Evolutionary conservation across 2,113 vertebrate species (phyloP), one percentile per base, ranked within the genome.

Genomic region (Oenanthe oenanthe): DNA sequence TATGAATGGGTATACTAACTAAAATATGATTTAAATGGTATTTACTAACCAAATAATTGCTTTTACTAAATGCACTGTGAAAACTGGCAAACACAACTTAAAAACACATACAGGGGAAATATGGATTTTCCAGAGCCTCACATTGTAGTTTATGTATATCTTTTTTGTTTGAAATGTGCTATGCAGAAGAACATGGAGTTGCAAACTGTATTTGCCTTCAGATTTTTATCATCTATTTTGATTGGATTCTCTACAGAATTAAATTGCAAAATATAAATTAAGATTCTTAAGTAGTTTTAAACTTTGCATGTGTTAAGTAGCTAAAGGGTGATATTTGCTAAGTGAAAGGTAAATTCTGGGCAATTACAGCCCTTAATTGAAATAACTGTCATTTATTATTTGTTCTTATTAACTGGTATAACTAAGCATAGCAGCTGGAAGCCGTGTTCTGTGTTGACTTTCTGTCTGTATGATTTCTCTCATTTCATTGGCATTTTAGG

Each of bases 11-110:
- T 82, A 40, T 96, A 89, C 94, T 97, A 96, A 96, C 89, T 96
- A 88, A 97, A 97, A 97, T 97, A 96, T 97, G 2, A 96, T 97
- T 97, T 98, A 96, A 97, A 94, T 96, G 81, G 87, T 97, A 96
- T 98, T 97, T 98, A 97, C 96, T 96, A 97, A 98, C 94, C 97
- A 98, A 98, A 94, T 95, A 94, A 95, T 97, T 97, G 87, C 95
- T 97, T 98, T 96, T 95, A 93, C 93, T 96, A 96, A 97, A 96
- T 28, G 57, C 93, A 58, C 97, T 96, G 97, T 97, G 94, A 97
- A 97, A 97, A 95, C 96, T 96, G 97, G 96, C 97, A 97, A 96
- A 71, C 84, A 92, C 87, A 92, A 70, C 94, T 95, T 94, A 75
- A 97, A 87, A 97, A 94, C 34, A 88, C 77, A 86, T 96, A 95